phyloP scores from a whole-genome alignment of 2,113 vertebrate species.

The Psittacula cyanocephala region DNA sequence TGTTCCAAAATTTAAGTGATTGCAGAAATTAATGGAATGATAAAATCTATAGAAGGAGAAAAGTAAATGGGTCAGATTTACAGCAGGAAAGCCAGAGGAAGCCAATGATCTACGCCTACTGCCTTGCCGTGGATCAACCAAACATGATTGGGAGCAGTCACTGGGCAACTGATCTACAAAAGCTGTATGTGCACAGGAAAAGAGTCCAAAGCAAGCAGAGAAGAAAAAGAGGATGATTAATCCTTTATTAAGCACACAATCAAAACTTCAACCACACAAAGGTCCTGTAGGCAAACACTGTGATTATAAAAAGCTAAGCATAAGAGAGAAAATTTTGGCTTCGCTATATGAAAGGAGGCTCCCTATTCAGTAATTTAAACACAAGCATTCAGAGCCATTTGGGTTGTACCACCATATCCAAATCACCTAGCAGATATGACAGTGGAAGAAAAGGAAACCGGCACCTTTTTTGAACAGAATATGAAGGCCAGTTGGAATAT shows the following conservation, averaged over 20 bases:
- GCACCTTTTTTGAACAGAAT: not conserved
- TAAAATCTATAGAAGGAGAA: not conserved
- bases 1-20: conserved; percentile 4
- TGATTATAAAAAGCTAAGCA: not conserved
- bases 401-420: not conserved
- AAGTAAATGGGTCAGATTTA: conserved; percentile 30
- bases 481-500: not conserved
- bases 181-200: not conserved
- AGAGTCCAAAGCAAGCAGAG: not conserved
- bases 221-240: not conserved
- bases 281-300: not conserved
- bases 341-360: not conserved
- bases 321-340: not conserved
- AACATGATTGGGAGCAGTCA: not conserved
- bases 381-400: not conserved
- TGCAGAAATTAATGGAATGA: not conserved
- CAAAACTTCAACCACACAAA: not conserved
- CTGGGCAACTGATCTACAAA: not conserved
- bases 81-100: not conserved
- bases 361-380: not conserved
- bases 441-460: not conserved
- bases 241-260: conserved; percentile 6
- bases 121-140: not conserved
- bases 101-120: not conserved
- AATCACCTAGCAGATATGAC: not conserved